Evolutionary conservation across 2,888 invertebrate species (phyloP), one percentile per base, ranked within the genome.

Genomic region (Gymnosoma rotundatum): DNA sequence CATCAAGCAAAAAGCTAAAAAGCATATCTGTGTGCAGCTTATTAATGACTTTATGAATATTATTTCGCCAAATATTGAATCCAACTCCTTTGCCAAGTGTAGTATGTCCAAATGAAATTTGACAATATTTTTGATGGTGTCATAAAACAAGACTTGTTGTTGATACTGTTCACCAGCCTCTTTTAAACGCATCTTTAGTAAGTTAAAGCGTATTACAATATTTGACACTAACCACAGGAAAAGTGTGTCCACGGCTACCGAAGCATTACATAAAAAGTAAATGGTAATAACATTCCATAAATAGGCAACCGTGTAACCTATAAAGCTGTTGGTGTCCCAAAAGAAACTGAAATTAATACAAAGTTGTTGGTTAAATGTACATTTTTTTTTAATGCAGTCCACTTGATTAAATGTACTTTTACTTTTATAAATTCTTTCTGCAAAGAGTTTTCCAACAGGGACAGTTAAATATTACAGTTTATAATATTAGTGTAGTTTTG

Each of bases 21-120:
- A 80, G 32, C 83, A 80, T 16, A 83, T 80, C 45, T 80, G 83
- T 20, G 63, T 56, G 32, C 79, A 75, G 45, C 70, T 70, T 4
- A 80, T 60, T 4, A 76, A 16, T 9, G 75, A 80, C 48, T 80
- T 66, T 0, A 76, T 1, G n/a, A 83, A 83, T 20, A 80, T 66
- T 36, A 83, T 80, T 67, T 48, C 61, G 16, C 72, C 38, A 72
- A 64, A 83, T 42, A 83, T 63, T n/a, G 20, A 20, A 42, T 79
- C 72, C 20, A 83, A 48, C 14, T 83, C 70, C 2, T 72, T 7
- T 1, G 70, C 64, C 56, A 79, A 48, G n/a, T 72, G 8, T 16
- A 83, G 21, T 9, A 72, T 75, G 1, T 48, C 16, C 0, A 12
- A 25, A 70, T 83, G 79, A 64, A 52, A 63, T 25, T 73, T 38